Conservation (phyloP, 2,888 invertebrate genomes). For the Vandiemenella viatica region DNA sequence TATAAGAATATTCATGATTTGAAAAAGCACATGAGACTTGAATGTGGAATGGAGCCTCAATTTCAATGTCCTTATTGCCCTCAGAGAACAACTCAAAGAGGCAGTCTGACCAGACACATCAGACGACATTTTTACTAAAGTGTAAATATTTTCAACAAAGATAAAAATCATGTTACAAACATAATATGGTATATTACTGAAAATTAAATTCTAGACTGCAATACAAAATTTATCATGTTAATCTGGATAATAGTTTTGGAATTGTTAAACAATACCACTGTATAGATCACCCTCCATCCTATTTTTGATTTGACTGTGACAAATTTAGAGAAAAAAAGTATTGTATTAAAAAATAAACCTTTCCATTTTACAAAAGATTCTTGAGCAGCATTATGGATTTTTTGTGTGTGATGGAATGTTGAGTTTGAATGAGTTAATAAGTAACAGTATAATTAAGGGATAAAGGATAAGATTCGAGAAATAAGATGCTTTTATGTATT, state of each 20-base stretch:
- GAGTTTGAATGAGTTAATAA: too few species aligned
- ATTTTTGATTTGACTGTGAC: too few species aligned
- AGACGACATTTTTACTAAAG: neutral
- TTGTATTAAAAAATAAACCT: too few species aligned
- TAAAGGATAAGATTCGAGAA: too few species aligned
- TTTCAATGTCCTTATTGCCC: constrained; percentile 27
- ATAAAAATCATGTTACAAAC: neutral
- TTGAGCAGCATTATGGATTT: too few species aligned
- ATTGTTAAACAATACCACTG: too few species aligned
- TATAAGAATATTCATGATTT: constrained; percentile 21
- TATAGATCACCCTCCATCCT: too few species aligned
- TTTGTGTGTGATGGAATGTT: too few species aligned
- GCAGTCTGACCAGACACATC: constrained; percentile 11
- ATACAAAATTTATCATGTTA: neutral
- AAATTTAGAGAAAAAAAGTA: too few species aligned
- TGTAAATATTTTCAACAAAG: neutral
- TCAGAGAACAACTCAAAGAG: constrained; percentile 23
- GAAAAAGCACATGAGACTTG: constrained; percentile 21
- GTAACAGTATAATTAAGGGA: too few species aligned
- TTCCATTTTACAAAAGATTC: too few species aligned
- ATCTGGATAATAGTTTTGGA: neutral
- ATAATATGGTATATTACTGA: neutral
- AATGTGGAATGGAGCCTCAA: constrained; percentile 22
- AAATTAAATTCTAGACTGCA: neutral
- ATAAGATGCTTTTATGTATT: too few species aligned